Evolutionary conservation across 1,140 invertebrate species (phyloP), one percentile per base, ranked within the genome.

Genomic region (Papilio xuthus): DNA sequence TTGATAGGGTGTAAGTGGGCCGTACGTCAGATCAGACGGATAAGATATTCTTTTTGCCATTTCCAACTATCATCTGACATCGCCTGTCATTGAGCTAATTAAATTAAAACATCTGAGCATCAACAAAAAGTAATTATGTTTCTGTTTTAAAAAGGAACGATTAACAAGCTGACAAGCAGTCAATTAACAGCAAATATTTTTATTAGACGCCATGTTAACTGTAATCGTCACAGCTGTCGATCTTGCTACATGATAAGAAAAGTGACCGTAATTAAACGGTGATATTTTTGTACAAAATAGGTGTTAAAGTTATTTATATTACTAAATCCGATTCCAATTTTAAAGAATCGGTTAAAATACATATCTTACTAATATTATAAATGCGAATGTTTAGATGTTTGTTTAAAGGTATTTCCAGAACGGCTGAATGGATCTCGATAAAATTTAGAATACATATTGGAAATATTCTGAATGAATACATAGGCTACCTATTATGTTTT

Each of bases 61-160:
- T 83, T 79, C 77, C 79, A 79, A 60, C n/a, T 70, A 79, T 56
- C 72, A 79, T 79, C 84, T 89, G 88, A 90, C 87, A 89, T 80
- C 84, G 76, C 75, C 83, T 89, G 89, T 90, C 89, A 89, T 86
- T 82, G 77, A 63, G 80, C 78, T 88, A 92, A 93, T 92, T 91
- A 85, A 90, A 89, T 92, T 88, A 89, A 90, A 86, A 79, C 82
- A 80, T 82, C 56, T 47, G 41, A 76, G 37, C 74, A 50, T 77
- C 70, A 73, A 77, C 82, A 88, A 89, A 88, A 89, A 88, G 75
- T 74, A 81, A 82, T 79, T 77, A 81, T 83, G 81, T 81, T 79
- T 80, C 13, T 80, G 81, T 83, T 85, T 87, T 83, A 77, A 70
- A 80, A 80, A 53, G 47, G 67, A 63, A 56, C 77, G 79, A 81